Conservation (phyloP, 1,140 invertebrate genomes). For the Apocrypta bakeri region DNA sequence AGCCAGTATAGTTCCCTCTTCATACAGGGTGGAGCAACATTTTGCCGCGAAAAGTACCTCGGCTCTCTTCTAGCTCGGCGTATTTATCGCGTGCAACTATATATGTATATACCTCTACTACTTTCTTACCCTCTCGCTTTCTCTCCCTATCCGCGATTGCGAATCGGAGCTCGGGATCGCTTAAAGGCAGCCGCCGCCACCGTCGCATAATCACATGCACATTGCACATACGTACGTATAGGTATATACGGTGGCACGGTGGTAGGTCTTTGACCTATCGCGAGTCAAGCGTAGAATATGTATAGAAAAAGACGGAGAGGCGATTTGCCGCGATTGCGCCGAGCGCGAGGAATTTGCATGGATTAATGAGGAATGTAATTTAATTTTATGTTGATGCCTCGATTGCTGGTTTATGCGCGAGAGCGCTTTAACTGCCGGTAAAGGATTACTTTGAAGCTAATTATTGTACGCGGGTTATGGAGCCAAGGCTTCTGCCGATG, state of each 20-base stretch:
- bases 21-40: neutral
- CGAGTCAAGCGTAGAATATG: neutral
- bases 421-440: conserved; percentile 40
- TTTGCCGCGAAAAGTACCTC: conserved; percentile 34
- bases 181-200: conserved; percentile 28
- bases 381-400: conserved; percentile 51
- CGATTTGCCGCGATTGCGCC: conserved; percentile 18
- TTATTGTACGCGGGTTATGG: conserved; percentile 41
- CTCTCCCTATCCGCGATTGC: neutral
- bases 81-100: conserved; percentile 45
- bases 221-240: neutral
- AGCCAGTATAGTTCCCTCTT: neutral
- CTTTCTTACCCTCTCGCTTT: neutral
- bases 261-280: conserved; percentile 12
- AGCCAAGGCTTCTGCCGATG: neutral
- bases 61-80: neutral
- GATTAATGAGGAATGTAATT: conserved; percentile 49
- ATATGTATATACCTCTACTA: too few species aligned
- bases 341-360: conserved; percentile 33
- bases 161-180: conserved; percentile 20
- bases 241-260: neutral
- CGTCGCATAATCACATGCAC: conserved; percentile 14
- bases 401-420: conserved; percentile 42
- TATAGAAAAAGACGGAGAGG: neutral
- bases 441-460: conserved; percentile 50